A percentile compares a stretch with the other conserved stretches of the same genome.
Conservation (phyloP, 2,888 invertebrate genomes). For the Anoplius nigerrimus region DNA sequence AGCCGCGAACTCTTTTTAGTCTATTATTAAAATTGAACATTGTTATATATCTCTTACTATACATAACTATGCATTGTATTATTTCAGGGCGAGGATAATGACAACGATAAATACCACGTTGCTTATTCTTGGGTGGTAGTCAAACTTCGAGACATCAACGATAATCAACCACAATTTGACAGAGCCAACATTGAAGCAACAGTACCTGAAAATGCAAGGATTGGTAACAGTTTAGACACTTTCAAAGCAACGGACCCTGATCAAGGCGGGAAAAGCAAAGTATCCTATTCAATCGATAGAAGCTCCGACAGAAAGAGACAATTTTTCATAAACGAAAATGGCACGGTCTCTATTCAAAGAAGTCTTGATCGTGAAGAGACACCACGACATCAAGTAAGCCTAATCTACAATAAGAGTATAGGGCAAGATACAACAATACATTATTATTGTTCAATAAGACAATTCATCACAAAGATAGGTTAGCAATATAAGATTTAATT, state of each 20-base stretch:
- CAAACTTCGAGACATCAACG: constrained; percentile 95
- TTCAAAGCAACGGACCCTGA: constrained; percentile 98
- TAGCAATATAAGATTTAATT: too few species aligned
- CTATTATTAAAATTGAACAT: neutral
- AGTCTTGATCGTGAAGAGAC: constrained; percentile 95
- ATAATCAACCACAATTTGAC: constrained; percentile 97
- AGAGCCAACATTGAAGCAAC: constrained; percentile 94
- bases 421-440: neutral
- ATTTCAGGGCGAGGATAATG: constrained; percentile 90
- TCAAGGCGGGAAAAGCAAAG: constrained; percentile 94
- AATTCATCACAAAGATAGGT: too few species aligned
- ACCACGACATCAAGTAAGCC: constrained; percentile 88
- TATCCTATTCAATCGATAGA: constrained; percentile 93
- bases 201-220: constrained; percentile 93
- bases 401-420: neutral
- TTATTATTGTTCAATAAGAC: neutral
- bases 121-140: constrained; percentile 97
- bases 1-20: neutral
- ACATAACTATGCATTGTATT: neutral
- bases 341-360: constrained; percentile 95
- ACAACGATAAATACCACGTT: constrained; percentile 97
- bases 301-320: constrained; percentile 94
- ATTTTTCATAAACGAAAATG: constrained; percentile 95
- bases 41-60: neutral
- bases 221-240: constrained; percentile 92